Conservation (phyloP, 2,797 vertebrate genomes). For the Nothura maculosa region DNA sequence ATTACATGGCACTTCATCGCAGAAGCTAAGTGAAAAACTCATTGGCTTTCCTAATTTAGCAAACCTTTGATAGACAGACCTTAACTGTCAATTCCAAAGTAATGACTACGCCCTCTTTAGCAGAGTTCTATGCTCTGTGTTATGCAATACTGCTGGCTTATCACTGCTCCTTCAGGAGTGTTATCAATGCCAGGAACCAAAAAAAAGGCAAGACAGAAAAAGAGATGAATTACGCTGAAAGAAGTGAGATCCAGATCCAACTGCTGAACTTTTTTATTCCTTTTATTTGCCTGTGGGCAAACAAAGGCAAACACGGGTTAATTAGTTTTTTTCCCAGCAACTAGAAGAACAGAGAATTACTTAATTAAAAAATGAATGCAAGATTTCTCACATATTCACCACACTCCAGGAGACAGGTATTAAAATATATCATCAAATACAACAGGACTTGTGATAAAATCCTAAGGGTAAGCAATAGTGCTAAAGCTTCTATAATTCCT, state of each 20-base stretch:
- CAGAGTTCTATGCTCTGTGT: background rate
- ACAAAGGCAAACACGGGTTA: background rate
- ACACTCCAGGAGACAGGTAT: background rate
- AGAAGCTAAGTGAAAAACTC: background rate
- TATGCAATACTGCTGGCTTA: background rate
- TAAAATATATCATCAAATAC: conserved; percentile 9
- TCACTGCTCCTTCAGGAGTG: background rate
- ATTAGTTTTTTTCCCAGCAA: background rate
- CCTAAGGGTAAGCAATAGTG: background rate
- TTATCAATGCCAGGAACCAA: background rate
- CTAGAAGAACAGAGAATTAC: background rate
- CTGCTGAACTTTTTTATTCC: background rate
- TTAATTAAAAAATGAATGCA: background rate
- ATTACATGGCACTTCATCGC: background rate
- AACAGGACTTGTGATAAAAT: conserved; percentile 12
- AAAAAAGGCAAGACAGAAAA: background rate
- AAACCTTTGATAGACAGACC: background rate
- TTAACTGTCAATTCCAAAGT: background rate
- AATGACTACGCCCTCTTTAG: background rate
- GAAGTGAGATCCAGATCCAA: background rate
- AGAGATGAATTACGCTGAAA: background rate
- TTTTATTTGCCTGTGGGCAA: background rate
- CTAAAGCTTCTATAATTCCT: background rate
- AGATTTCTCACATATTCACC: background rate
- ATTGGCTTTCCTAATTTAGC: background rate